Evolutionary conservation across 2,888 invertebrate genomes (phyloP).

Genomic region (Leptopilina syphax): DNA sequence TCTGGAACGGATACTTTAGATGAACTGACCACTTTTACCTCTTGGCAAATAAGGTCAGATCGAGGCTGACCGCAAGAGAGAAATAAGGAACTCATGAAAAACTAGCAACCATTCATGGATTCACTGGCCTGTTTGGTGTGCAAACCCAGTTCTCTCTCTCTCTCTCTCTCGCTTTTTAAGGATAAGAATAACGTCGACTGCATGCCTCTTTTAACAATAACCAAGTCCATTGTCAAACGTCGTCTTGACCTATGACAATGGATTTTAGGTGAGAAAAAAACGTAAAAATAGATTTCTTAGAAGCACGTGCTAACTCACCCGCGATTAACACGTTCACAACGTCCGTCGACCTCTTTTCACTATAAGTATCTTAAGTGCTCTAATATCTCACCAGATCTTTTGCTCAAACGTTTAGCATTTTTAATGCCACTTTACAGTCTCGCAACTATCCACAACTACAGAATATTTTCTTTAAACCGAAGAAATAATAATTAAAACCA

Average conservation of each 20-base stretch:
- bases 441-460: no score
- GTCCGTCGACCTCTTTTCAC: background rate
- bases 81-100: constrained; percentile 48
- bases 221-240: constrained; percentile 51
- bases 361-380: background rate
- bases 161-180: constrained; percentile 45
- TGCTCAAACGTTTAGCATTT: background rate
- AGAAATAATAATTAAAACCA: no score
- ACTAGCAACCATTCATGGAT: constrained; percentile 15
- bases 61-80: constrained; percentile 51
- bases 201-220: constrained; percentile 42
- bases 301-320: constrained; percentile 29
- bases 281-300: background rate
- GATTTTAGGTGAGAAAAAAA: background rate
- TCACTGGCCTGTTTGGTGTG: constrained; percentile 30
- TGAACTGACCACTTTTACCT: constrained; percentile 47
- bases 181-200: constrained; percentile 51
- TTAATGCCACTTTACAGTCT: background rate
- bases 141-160: constrained; percentile 45
- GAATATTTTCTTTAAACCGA: no score
- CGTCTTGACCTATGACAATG: background rate
- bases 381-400: background rate
- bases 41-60: constrained; percentile 45
- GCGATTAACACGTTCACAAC: constrained; percentile 8
- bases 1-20: constrained; percentile 48